These are phyloP conservation scores for Megamerina dolium DNA, from an alignment of 2,888 invertebrate genomes.

Conservation along the genomic window DNA sequence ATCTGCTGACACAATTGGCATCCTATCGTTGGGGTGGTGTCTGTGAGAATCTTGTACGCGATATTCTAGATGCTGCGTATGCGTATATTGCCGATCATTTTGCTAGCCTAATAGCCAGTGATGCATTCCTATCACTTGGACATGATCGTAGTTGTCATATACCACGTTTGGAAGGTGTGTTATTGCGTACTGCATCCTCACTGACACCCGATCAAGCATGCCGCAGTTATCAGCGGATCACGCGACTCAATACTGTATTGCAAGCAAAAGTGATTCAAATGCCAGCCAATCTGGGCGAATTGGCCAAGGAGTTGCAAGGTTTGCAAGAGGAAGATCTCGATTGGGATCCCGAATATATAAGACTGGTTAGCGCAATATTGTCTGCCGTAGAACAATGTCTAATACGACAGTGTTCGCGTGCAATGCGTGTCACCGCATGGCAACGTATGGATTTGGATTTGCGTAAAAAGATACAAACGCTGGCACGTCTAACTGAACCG, in stretches of 20 bases:
- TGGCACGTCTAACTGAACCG: slow-evolving; percentile 53
- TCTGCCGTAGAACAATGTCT: slow-evolving; percentile 66
- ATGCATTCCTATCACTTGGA: slow-evolving; percentile 61
- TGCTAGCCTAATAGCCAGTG: slow-evolving; percentile 64
- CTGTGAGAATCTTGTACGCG: slow-evolving; percentile 65
- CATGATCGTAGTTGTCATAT: slow-evolving; percentile 69
- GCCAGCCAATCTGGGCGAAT: slow-evolving; percentile 41
- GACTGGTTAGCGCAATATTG: slow-evolving; percentile 59
- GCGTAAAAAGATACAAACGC: slow-evolving; percentile 59
- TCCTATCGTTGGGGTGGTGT: slow-evolving; percentile 75
- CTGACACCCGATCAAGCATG: slow-evolving; percentile 79
- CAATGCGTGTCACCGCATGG: slow-evolving; percentile 61
- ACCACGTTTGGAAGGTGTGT: slow-evolving; percentile 69
- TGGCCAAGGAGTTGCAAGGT: slow-evolving; percentile 45
- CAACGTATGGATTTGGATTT: slow-evolving; percentile 58
- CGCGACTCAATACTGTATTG: slow-evolving; percentile 46
- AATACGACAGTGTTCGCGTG: slow-evolving; percentile 62
- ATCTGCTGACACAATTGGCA: slow-evolving; percentile 69
- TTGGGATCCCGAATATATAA: slow-evolving; percentile 54
- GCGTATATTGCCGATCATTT: slow-evolving; percentile 75
- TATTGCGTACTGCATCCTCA: slow-evolving; percentile 70
- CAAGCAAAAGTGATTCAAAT: slow-evolving; percentile 48
- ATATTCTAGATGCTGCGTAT: slow-evolving; percentile 73
- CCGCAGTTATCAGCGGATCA: slow-evolving; percentile 59
- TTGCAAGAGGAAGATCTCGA: slow-evolving; percentile 49